phyloP scores from a whole-genome alignment of 1,140 invertebrate species.

The Antheraea mylitta region DNA sequence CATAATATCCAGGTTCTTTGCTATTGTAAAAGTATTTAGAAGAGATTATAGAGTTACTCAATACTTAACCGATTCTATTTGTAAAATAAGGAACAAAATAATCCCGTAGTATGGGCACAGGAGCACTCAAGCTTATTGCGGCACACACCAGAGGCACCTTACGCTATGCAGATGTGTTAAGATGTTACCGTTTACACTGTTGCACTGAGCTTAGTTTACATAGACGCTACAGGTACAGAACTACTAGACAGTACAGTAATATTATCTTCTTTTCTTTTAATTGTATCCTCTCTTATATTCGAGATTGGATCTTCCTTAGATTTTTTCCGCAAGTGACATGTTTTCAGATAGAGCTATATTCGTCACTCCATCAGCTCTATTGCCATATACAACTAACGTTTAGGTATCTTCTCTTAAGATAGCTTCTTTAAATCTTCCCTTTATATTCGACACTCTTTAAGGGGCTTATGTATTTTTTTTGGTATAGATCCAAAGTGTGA shows the following conservation, averaged over 20 bases:
- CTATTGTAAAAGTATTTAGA: too few relatives aligned
- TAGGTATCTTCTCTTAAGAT: too few relatives aligned
- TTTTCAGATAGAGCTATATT: too few relatives aligned
- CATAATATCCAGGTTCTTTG: too few relatives aligned
- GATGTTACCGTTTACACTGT: conserved; percentile 10
- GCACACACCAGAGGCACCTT: not conserved
- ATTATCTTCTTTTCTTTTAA: not conserved
- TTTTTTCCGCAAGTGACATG: too few relatives aligned
- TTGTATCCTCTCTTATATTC: not conserved
- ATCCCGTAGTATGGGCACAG: not conserved
- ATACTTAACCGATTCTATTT: not conserved
- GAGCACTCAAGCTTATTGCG: conserved; percentile 16
- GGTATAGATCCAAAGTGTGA: too few relatives aligned
- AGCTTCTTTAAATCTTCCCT: too few relatives aligned
- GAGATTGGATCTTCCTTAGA: not conserved
- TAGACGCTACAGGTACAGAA: not conserved
- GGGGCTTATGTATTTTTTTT: too few relatives aligned
- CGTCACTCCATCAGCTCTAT: too few relatives aligned
- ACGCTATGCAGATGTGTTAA: conserved; percentile 14
- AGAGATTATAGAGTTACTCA: too few relatives aligned
- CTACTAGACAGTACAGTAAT: not conserved
- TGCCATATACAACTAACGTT: too few relatives aligned
- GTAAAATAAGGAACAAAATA: not conserved
- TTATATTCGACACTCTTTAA: too few relatives aligned
- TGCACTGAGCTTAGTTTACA: not conserved